A percentile compares a stretch with the other conserved stretches of the same genome.
These are phyloP conservation scores for Pseudocheirus occidentalis DNA, from an alignment of 2,797 vertebrate genomes.

Conservation along the genomic window DNA sequence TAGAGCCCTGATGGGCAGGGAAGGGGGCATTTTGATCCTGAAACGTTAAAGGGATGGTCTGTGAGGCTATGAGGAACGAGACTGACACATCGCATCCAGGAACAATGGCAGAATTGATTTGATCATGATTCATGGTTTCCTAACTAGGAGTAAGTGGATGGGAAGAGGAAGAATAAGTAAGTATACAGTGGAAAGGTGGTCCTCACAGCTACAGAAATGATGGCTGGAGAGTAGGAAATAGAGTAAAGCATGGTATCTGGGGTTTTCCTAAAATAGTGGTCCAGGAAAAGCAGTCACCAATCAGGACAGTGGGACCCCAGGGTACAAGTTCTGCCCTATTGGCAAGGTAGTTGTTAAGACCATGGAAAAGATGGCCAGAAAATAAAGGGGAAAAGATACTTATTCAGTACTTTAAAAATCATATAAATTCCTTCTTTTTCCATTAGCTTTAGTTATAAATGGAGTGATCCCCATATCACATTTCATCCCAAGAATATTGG, in stretches of 20 bases:
- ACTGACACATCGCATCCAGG: not conserved
- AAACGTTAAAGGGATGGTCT: not conserved
- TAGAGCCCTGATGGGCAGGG: not conserved
- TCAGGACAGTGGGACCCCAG: not conserved
- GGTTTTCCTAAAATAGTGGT: not conserved
- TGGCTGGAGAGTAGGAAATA: not conserved
- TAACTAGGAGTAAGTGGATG: not conserved
- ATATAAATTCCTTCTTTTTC: not conserved
- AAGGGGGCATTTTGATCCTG: not conserved
- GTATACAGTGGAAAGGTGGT: not conserved
- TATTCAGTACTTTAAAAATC: not conserved
- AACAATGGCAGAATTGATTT: not conserved
- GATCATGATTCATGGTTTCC: not conserved
- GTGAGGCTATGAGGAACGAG: not conserved
- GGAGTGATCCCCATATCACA: not conserved
- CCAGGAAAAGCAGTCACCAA: not conserved
- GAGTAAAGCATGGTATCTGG: not conserved
- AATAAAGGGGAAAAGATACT: not conserved
- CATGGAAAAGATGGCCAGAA: not conserved
- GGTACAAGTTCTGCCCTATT: not conserved
- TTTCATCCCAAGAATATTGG: not conserved
- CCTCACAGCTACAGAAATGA: not conserved
- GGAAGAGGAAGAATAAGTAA: not conserved
- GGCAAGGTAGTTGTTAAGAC: not conserved
- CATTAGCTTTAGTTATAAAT: not conserved